Evolutionary conservation across 2,113 vertebrate genomes (phyloP).

Genomic region (Myotis yumanensis): DNA sequence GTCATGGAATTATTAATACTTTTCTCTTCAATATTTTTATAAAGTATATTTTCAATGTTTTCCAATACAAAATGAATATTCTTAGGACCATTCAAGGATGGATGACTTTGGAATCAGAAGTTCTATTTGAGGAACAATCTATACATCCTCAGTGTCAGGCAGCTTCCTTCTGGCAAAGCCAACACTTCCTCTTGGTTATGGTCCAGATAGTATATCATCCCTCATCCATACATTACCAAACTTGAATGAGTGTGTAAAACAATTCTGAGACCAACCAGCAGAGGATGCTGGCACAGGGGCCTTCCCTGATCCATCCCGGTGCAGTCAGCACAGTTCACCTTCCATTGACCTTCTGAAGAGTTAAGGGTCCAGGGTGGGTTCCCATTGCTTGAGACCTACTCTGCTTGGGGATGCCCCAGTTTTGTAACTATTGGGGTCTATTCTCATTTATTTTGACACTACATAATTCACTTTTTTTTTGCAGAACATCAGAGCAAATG

Average conservation of each 20-base stretch:
- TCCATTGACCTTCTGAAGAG: not conserved
- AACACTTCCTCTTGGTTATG: fast-evolving
- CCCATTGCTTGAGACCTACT: not conserved
- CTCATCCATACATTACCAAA: fast-evolving
- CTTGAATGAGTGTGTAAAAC: not conserved
- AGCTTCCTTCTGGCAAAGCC: not conserved
- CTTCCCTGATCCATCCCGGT: fast-evolving
- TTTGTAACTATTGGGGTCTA: no score
- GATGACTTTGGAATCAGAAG: not conserved
- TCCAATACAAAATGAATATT: not conserved
- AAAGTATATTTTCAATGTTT: not conserved
- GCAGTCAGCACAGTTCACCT: fast-evolving
- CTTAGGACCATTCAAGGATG: no score
- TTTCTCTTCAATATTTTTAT: not conserved
- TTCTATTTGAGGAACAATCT: not conserved
- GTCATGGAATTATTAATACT: not conserved
- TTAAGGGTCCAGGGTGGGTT: fast-evolving
- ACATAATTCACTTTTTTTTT: no score
- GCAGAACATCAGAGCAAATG: not conserved
- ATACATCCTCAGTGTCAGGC: no score
- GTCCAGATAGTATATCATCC: not conserved
- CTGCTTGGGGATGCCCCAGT: not conserved
- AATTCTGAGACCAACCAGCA: not conserved
- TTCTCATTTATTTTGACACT: not conserved
- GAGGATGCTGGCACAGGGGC: fast-evolving